Percentiles rank a stretch among this genome's conserved stretches.
Evolutionary conservation across 2,797 vertebrate genomes (phyloP).

Genomic region (Scolopax rusticola): DNA sequence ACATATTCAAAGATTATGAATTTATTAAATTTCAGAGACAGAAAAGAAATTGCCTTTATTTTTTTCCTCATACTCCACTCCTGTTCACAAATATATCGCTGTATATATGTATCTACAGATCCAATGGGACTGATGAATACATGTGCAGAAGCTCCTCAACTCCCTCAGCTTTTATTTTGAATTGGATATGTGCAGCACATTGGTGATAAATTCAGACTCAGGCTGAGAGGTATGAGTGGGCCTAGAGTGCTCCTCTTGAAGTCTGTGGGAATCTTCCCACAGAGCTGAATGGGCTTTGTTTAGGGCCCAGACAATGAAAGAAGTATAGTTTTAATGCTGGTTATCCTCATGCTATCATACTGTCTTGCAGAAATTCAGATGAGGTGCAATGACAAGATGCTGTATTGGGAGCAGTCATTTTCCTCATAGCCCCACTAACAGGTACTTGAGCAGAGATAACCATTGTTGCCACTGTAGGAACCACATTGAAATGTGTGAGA

Average conservation of each 20-base stretch:
- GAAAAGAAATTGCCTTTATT: not conserved
- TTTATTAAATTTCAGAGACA: not conserved
- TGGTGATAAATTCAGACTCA: not conserved
- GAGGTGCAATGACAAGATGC: not conserved
- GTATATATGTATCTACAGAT: not conserved
- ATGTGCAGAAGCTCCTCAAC: not conserved
- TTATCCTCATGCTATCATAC: not conserved
- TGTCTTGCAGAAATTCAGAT: not conserved
- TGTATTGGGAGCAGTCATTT: not conserved
- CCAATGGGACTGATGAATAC: not conserved
- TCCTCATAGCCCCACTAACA: not conserved
- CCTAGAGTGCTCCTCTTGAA: not conserved
- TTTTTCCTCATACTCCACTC: not conserved
- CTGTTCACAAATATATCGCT: slow-evolving; percentile 25
- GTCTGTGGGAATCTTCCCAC: not conserved
- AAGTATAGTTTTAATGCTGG: not conserved
- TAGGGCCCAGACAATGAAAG: not conserved
- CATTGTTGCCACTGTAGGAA: slow-evolving; percentile 32
- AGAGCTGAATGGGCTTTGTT: not conserved
- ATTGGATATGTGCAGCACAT: not conserved
- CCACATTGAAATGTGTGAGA: not conserved
- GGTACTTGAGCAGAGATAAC: not conserved
- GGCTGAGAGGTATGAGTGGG: not conserved
- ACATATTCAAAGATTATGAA: slow-evolving; percentile 8
- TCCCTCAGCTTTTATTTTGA: not conserved